Percentiles rank a stretch among this genome's conserved stretches.
Evolutionary conservation across 1,140 invertebrate genomes (phyloP).

Genomic region (Conus ventricosus): DNA sequence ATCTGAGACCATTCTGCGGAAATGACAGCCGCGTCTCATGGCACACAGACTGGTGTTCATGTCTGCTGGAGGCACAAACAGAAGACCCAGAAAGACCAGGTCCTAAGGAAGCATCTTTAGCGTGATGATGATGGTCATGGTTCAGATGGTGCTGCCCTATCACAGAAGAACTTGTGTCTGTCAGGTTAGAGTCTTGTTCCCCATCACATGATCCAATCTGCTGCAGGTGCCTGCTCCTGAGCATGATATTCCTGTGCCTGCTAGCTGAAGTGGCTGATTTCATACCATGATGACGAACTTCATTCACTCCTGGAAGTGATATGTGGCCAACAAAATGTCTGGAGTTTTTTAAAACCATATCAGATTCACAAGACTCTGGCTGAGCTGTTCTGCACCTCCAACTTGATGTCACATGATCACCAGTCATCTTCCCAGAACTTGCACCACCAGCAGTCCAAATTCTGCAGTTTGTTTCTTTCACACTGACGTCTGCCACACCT

Average conservation of each 20-base stretch:
- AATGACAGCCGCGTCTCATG: neutral
- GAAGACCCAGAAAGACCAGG: neutral
- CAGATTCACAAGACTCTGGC: too few relatives aligned
- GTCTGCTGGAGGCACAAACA: neutral
- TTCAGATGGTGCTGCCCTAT: neutral
- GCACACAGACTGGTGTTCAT: neutral
- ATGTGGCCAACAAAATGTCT: neutral
- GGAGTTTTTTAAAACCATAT: neutral
- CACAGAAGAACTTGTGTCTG: neutral
- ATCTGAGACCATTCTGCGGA: neutral
- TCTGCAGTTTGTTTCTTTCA: neutral
- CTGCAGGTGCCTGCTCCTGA: slow-evolving; percentile 2
- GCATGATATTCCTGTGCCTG: neutral
- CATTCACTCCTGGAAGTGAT: neutral
- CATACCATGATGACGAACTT: neutral
- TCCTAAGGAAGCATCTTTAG: neutral
- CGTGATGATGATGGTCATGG: neutral
- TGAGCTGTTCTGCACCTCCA: too few relatives aligned
- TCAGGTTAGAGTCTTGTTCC: neutral
- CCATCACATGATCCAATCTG: neutral
- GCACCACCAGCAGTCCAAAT: neutral
- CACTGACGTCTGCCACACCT: neutral
- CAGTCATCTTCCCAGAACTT: neutral
- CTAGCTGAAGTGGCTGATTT: neutral
- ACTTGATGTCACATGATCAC: neutral